Evolutionary conservation across 2,113 vertebrate species (phyloP), one percentile per base, ranked within the genome.

Genomic region (Pelvicachromis taeniatus): DNA sequence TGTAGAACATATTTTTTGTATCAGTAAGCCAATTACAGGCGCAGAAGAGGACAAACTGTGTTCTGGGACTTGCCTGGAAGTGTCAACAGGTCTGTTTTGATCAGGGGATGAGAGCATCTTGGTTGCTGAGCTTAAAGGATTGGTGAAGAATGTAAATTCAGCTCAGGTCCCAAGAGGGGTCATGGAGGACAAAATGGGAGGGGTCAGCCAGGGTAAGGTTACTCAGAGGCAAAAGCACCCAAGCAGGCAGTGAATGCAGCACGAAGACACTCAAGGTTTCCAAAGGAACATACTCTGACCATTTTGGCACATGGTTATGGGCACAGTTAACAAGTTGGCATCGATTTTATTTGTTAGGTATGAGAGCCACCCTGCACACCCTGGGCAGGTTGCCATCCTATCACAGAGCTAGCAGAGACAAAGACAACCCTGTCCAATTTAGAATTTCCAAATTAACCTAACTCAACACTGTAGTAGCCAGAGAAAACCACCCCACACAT

Each of bases 61-160:
- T 82, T 82, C 87, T 90, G 89, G 85, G 91, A 82, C 87, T 92
- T 35, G 14, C 50, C 87, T 35, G 61, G 87, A 92, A 78, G 89
- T 94, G 95, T 95, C 94, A 95, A 94, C 94, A 92, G 88, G 87
- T 87, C 87, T 95, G 95, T 96, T 95, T 92, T 95, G 93, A 95
- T 95, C 94, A 88, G 91, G 87, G 91, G 94, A 94, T 90, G 88
- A 88, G 89, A 84, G 82, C 40, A 56, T 93, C 83, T 84, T 91
- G 91, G 86, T 88, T 17, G 70, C 56, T 17, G 35, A 94, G 95
- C 95, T 96, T 96, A 96, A 95, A 93, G 95, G 95, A 94, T 96
- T 93, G 85, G 19, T 63, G 73, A 94, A 95, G 94, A 96, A 95
- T 96, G 94, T 94, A 91, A 92, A 95, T 93, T 88, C 91, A 91